Conservation (phyloP, 2,113 vertebrate genomes). For the Polypterus senegalus region DNA sequence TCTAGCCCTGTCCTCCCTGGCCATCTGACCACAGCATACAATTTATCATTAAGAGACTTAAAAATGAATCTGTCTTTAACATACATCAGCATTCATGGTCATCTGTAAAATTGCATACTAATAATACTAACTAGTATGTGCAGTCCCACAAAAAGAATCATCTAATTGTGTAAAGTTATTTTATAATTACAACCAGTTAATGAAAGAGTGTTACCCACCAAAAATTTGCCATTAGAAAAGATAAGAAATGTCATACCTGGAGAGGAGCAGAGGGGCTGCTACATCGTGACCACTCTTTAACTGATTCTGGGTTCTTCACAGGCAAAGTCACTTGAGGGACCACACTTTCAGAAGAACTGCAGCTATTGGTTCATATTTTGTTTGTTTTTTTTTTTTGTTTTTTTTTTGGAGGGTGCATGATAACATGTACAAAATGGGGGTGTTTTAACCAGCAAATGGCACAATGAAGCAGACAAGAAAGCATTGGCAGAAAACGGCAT, state of each 20-base stretch:
- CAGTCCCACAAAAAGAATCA: too few species aligned
- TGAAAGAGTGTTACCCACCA: too few species aligned
- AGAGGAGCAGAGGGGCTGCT: constrained; percentile 65
- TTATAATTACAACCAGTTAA: too few species aligned
- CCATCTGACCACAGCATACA: too few species aligned
- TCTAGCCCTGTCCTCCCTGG: too few species aligned
- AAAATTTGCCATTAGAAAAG: too few species aligned
- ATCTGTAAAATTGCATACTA: too few species aligned
- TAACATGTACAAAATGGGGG: constrained; percentile 3
- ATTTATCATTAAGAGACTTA: too few species aligned
- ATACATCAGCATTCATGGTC: too few species aligned
- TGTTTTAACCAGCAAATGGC: constrained; percentile 4
- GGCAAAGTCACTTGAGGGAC: constrained; percentile 70
- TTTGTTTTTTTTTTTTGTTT: constrained; percentile 21
- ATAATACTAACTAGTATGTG: too few species aligned
- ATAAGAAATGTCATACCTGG: constrained; percentile 60
- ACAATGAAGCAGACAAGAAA: constrained; percentile 10
- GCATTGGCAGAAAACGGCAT: constrained; percentile 29
- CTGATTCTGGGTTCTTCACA: constrained; percentile 72
- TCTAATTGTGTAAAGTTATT: too few species aligned
- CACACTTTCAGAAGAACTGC: constrained; percentile 74
- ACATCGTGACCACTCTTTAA: constrained; percentile 67
- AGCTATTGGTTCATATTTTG: constrained; percentile 43
- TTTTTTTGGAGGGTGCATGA: constrained; percentile 10
- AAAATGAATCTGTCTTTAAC: too few species aligned